Conservation (phyloP, 2,797 vertebrate species). For the Notolepis coatsorum region DNA sequence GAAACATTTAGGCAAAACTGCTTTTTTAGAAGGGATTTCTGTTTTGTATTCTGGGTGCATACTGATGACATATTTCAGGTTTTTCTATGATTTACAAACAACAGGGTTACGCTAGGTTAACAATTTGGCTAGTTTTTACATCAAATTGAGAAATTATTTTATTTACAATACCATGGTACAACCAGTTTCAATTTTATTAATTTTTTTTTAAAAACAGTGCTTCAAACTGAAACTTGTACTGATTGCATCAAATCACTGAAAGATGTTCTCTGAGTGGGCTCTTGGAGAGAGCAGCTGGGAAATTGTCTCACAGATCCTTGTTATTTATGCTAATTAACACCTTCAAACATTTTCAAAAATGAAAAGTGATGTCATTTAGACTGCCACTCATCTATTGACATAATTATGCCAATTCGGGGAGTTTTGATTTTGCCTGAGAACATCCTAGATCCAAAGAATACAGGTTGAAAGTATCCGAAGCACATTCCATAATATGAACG, state of each 20-base stretch:
- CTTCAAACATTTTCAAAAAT: constrained; percentile 78
- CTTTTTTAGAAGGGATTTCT: no score
- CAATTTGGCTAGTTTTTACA: no score
- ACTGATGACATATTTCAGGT: no score
- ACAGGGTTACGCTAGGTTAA: no score
- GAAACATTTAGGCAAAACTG: no score
- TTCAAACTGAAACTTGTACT: constrained; percentile 74
- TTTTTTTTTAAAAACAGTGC: constrained; percentile 10
- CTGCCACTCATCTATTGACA: constrained; percentile 83
- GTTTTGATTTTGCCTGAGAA: constrained; percentile 70
- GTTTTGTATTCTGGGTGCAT: no score
- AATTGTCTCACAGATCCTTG: constrained; percentile 71
- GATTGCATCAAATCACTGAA: constrained; percentile 82
- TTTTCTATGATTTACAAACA: no score
- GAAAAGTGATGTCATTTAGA: constrained; percentile 76
- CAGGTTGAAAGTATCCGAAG: constrained; percentile 25
- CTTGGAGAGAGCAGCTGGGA: constrained; percentile 82
- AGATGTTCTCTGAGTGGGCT: constrained; percentile 65
- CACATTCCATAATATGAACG: background rate
- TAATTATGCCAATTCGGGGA: constrained; percentile 63
- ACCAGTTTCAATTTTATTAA: no score
- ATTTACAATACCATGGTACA: no score
- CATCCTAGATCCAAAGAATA: constrained; percentile 32
- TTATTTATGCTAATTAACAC: constrained; percentile 83
- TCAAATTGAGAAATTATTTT: no score